Conservation (phyloP, 1,140 invertebrate genomes). For the Drosophila serrata region DNA sequence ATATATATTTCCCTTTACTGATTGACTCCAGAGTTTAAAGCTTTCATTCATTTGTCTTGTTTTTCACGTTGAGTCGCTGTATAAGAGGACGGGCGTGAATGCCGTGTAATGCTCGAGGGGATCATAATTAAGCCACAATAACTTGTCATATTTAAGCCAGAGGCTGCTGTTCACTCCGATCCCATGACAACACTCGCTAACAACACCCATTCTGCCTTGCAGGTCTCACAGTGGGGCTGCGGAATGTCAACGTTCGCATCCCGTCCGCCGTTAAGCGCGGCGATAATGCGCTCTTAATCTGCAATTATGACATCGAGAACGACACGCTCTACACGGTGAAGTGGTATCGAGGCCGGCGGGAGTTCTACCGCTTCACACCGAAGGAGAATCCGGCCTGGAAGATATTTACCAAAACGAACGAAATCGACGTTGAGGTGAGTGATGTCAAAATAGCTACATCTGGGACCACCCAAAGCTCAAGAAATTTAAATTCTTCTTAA, state of each 20-base stretch:
- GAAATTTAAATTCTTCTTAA: background rate
- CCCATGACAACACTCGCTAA: conserved; percentile 33
- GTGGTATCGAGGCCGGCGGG: conserved; percentile 90
- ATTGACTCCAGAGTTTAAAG: background rate
- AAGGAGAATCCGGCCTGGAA: conserved; percentile 89
- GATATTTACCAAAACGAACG: conserved; percentile 88
- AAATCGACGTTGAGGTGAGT: conserved; percentile 90
- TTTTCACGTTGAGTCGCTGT: conserved; percentile 5
- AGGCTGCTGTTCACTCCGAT: conserved; percentile 20
- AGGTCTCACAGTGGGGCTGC: conserved; percentile 74
- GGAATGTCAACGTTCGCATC: conserved; percentile 88
- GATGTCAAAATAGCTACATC: background rate
- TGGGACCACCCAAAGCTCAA: background rate
- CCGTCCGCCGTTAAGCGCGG: conserved; percentile 90
- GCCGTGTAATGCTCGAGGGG: conserved; percentile 64
- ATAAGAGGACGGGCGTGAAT: conserved; percentile 32
- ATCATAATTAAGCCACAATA: conserved; percentile 83
- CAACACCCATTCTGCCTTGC: conserved; percentile 24
- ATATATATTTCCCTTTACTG: too few relatives aligned
- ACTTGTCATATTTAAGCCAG: conserved; percentile 77
- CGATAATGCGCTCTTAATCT: conserved; percentile 90
- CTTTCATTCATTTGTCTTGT: conserved; percentile 3
- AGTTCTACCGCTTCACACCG: conserved; percentile 90
- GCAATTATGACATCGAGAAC: conserved; percentile 91
- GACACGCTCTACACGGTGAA: conserved; percentile 93